phyloP scores from a whole-genome alignment of 2,113 vertebrate genomes.

The Blennius ocellaris region DNA sequence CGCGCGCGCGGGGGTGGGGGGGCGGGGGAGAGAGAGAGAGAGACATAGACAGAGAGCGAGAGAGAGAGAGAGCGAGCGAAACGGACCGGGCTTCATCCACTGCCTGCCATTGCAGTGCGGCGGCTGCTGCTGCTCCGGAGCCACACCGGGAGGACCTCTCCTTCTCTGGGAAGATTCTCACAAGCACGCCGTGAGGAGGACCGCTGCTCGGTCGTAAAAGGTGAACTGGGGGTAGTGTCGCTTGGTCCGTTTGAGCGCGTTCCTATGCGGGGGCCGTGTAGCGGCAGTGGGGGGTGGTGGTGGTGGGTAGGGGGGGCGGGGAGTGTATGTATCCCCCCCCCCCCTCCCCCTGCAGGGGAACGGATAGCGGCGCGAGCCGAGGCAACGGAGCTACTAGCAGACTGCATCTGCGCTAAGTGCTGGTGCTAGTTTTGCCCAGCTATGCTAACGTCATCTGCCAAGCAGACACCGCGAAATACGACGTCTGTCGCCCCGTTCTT shows the following conservation, averaged over 20 bases:
- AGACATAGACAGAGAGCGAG: slow-evolving; percentile 36
- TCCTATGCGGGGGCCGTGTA: slow-evolving; percentile 4
- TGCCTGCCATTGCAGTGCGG: slow-evolving; percentile 84
- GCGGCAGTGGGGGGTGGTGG: slow-evolving; percentile 36
- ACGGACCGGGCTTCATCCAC: slow-evolving; percentile 70
- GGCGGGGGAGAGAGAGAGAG: too few species aligned
- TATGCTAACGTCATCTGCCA: slow-evolving; percentile 35
- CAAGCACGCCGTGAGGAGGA: slow-evolving; percentile 60
- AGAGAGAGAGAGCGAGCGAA: slow-evolving; percentile 39
- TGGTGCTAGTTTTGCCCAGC: slow-evolving; percentile 53
- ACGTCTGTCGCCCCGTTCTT: not conserved
- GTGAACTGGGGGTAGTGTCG: slow-evolving; percentile 67
- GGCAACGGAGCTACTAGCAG: slow-evolving; percentile 63
- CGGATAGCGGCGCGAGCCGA: slow-evolving; percentile 70
- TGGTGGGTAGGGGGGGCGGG: too few species aligned
- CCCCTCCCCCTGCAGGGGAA: slow-evolving; percentile 63
- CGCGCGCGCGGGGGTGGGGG: too few species aligned
- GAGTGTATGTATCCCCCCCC: slow-evolving; percentile 51
- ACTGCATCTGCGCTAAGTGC: slow-evolving; percentile 56
- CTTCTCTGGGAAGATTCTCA: slow-evolving; percentile 48
- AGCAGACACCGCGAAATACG: not conserved
- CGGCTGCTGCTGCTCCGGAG: slow-evolving; percentile 76
- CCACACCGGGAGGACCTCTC: slow-evolving; percentile 62
- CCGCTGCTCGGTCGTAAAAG: slow-evolving; percentile 52
- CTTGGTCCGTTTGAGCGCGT: slow-evolving; percentile 36